phyloP scores from a whole-genome alignment of 2,888 invertebrate genomes.

The Sialis fuliginosa region DNA sequence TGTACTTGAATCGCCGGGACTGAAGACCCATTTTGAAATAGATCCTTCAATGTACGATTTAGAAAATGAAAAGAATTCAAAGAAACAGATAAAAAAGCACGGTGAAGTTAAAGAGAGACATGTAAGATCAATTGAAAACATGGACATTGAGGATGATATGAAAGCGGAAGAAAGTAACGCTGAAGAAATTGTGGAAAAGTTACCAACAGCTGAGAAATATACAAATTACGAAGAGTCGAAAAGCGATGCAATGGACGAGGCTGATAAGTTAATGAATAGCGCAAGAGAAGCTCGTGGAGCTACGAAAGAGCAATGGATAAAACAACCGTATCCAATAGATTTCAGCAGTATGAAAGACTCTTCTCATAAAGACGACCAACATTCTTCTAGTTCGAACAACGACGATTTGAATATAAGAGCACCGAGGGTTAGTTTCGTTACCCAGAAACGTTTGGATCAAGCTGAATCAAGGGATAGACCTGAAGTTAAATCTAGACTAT shows the following conservation, averaged over 20 bases:
- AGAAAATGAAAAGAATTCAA: slow-evolving; percentile 13
- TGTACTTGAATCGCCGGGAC: slow-evolving; percentile 12
- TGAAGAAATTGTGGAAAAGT: background rate
- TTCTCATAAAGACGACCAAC: slow-evolving; percentile 26
- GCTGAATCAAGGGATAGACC: slow-evolving; percentile 1
- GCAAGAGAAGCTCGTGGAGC: slow-evolving; percentile 37
- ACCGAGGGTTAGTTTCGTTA: slow-evolving; percentile 47
- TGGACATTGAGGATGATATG: background rate
- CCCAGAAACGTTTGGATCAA: slow-evolving; percentile 24
- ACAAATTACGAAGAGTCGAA: slow-evolving; percentile 1
- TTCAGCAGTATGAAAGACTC: slow-evolving; percentile 18
- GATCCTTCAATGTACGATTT: slow-evolving; percentile 17
- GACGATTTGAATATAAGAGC: slow-evolving; percentile 38
- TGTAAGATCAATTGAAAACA: background rate
- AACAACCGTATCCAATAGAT: slow-evolving; percentile 32
- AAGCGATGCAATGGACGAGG: background rate
- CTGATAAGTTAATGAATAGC: slow-evolving; percentile 21
- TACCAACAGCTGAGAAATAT: background rate
- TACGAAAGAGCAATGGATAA: slow-evolving; percentile 42
- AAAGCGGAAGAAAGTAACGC: background rate
- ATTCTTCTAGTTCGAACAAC: slow-evolving; percentile 33
- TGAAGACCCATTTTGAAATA: slow-evolving; percentile 12
- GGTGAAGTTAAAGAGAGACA: background rate
- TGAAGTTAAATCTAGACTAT: background rate
- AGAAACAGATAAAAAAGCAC: background rate